These are phyloP conservation scores for Rhea pennata DNA, from an alignment of 2,113 vertebrate species.

Conservation along the genomic window DNA sequence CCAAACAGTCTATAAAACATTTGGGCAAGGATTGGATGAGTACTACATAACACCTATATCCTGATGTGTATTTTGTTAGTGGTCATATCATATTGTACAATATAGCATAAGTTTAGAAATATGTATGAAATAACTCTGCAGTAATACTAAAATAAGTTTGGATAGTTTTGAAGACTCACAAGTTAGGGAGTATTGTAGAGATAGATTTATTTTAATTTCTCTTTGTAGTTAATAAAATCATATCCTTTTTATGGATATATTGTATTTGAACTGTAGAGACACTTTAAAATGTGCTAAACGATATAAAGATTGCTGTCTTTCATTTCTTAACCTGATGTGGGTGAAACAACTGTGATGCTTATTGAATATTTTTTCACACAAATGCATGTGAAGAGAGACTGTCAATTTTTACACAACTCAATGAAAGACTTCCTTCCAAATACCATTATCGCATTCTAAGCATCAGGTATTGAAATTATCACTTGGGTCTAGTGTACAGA, in stretches of 20 bases:
- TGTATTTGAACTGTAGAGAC: neutral
- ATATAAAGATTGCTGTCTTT: neutral
- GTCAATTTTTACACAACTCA: conserved; percentile 7
- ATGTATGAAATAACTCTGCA: neutral
- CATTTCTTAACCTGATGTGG: neutral
- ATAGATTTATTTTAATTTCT: neutral
- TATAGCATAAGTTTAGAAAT: neutral
- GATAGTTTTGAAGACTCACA: neutral
- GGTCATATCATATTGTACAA: neutral
- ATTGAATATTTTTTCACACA: neutral
- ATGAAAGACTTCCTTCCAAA: conserved; percentile 7
- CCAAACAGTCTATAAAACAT: neutral
- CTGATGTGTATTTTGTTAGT: neutral
- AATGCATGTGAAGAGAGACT: neutral
- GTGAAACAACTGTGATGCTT: neutral
- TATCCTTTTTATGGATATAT: neutral
- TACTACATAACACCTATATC: neutral
- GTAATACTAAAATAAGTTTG: neutral
- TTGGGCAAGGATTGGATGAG: neutral
- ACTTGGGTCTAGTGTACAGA: neutral
- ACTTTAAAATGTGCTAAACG: neutral
- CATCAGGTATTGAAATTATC: conserved; percentile 20
- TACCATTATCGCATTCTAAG: neutral
- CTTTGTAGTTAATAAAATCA: accelerated
- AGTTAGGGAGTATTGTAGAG: neutral